These are phyloP conservation scores for Mola mola DNA, from an alignment of 2,113 vertebrate genomes.

Conservation along the genomic window DNA sequence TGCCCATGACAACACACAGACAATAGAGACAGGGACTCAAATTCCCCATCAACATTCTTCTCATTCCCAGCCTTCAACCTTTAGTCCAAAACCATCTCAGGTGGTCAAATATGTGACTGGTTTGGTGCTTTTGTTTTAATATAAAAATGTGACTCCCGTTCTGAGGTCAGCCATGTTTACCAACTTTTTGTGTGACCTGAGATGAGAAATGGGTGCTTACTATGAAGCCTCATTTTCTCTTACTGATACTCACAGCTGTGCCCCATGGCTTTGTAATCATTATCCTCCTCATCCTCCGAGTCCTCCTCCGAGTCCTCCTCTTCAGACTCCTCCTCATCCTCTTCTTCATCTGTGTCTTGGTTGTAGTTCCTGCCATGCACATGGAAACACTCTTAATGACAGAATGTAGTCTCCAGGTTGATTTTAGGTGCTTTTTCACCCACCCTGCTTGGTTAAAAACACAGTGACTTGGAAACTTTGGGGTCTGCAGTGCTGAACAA, in stretches of 20 bases:
- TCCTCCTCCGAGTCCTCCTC: conserved; percentile 85
- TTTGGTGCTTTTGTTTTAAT: neutral
- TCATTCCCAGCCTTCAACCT: conserved; percentile 42
- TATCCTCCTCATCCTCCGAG: conserved; percentile 87
- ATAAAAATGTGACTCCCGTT: no score
- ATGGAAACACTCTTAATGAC: no score
- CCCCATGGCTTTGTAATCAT: conserved; percentile 89
- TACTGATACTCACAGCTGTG: conserved; percentile 87
- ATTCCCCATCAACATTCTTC: conserved; percentile 53
- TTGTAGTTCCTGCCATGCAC: conserved; percentile 91
- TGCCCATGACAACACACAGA: conserved; percentile 50
- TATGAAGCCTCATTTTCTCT: neutral
- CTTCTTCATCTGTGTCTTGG: conserved; percentile 89
- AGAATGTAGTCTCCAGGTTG: no score
- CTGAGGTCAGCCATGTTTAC: no score
- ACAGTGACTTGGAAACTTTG: no score
- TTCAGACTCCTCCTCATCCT: conserved; percentile 84
- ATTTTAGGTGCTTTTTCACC: no score
- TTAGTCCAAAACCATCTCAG: neutral
- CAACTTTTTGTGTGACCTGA: no score
- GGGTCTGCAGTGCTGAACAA: no score
- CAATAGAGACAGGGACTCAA: conserved; percentile 45
- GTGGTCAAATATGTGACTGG: neutral
- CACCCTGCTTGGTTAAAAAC: no score
- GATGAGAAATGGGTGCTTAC: no score